Percentiles rank a stretch among this genome's conserved stretches.
These are phyloP conservation scores for Eupithecia abbreviata DNA, from an alignment of 2,888 invertebrate species.

Conservation along the genomic window DNA sequence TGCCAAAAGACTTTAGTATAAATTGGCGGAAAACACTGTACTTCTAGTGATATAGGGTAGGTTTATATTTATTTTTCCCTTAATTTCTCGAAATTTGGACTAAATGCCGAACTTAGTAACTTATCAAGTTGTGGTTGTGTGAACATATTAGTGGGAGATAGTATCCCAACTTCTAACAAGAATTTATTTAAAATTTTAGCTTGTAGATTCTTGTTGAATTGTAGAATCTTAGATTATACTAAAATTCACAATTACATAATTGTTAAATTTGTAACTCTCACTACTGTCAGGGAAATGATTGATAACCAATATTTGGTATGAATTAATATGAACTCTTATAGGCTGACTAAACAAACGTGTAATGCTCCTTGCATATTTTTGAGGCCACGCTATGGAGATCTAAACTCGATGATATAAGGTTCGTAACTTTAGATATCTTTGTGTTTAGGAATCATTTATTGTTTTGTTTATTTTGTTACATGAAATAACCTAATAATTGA, in stretches of 20 bases:
- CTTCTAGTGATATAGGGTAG: slow-evolving; percentile 19
- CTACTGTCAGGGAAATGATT: neutral
- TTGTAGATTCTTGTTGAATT: too few relatives aligned
- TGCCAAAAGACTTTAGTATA: slow-evolving; percentile 38
- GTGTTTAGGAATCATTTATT: too few relatives aligned
- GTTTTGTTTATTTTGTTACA: neutral
- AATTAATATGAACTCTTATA: slow-evolving; percentile 14
- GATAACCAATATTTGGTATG: slow-evolving; percentile 11
- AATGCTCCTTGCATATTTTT: neutral
- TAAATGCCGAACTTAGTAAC: neutral
- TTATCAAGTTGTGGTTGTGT: neutral
- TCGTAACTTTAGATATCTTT: neutral
- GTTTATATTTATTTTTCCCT: neutral
- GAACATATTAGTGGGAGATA: neutral
- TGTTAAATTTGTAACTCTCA: neutral
- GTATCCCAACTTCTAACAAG: neutral
- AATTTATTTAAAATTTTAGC: neutral
- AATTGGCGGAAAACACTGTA: slow-evolving; percentile 35
- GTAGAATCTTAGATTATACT: neutral
- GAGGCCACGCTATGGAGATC: neutral
- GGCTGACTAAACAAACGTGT: slow-evolving; percentile 20
- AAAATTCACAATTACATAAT: neutral
- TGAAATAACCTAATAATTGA: neutral
- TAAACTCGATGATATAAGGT: neutral
- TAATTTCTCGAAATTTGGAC: neutral